Base-by-base conservation (phyloP, 2,113 vertebrate genomes). In the Notothenia rossii region DNA sequence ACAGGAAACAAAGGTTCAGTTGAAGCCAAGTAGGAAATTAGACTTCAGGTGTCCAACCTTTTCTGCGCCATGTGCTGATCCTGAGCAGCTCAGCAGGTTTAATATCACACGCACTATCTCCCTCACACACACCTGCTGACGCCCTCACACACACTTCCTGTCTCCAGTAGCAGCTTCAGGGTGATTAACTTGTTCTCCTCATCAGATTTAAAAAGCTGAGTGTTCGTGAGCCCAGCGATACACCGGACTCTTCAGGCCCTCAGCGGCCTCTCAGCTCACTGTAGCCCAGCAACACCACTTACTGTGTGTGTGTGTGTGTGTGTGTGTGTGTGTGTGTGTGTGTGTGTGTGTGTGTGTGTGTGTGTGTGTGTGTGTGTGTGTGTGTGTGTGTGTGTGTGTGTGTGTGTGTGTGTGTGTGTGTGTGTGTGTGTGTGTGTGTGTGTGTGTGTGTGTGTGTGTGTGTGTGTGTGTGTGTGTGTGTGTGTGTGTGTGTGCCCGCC, bases 221-320 rank as follows among this genome's bases (percentile, higher is more conserved):
- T 12, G 63, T n/a, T 56, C 0, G 59, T 33, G 11, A 43, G n/a
- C 36, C 1, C 22, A 60, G 49, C 18, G 17, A 77, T 55, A 46
- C 6, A 1, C 73, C 12, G 64, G 55, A 58, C 83, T 72, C 50
- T 40, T 40, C 36, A 40, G 36, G 36, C 61, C 75, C 72, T 68
- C 72, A 2, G 60, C 61, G 56, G 48, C 51, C 77, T 68, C 74
- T 88, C 65, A 59, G 71, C 82, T 49, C 17, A 0, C 53, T 3
- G 56, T 82, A 74, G 65, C 84, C 77, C 55, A 20, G 82, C 82
- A 79, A 82, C 75, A 9, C 17, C 1, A 10, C 69, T 51, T 63
- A 22, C 22, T 22, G 22, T 22, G 22, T 22, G 22, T 22, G 22
- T 22, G 22, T 22, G 22, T 22, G 22, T n/a, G 7, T 4, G 11